Conservation (phyloP, 2,797 vertebrate species). For the Agapornis canus region DNA sequence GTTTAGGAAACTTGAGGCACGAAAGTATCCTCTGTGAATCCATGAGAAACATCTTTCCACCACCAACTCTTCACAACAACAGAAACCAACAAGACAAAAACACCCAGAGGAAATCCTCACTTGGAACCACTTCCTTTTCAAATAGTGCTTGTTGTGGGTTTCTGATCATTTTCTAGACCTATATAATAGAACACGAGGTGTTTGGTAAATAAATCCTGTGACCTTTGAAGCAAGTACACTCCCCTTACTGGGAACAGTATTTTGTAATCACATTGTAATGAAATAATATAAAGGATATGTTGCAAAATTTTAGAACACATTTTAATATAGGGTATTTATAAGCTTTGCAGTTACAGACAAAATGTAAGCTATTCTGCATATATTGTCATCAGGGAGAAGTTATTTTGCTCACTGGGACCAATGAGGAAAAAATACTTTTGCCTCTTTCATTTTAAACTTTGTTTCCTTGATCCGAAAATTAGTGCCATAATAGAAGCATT, state of each 20-base stretch:
- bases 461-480: slow-evolving; percentile 10
- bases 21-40: not conserved
- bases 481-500: slow-evolving; percentile 39
- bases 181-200: not conserved
- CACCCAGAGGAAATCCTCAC: not conserved
- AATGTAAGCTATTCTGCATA: not conserved
- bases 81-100: not conserved
- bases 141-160: not conserved
- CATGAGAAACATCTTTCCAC: not conserved
- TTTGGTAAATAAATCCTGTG: not conserved
- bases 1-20: not conserved
- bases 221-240: not conserved
- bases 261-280: not conserved
- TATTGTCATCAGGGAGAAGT: not conserved
- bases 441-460: slow-evolving; percentile 15
- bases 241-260: not conserved
- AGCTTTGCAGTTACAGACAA: not conserved
- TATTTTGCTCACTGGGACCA: not conserved
- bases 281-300: not conserved
- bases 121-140: slow-evolving; percentile 13
- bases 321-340: not conserved
- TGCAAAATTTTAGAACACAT: not conserved
- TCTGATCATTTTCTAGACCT: not conserved
- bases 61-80: not conserved
- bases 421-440: not conserved